These are phyloP conservation scores for Lepidocyrtinus sp. DNA, from an alignment of 2,888 invertebrate species.

Conservation along the genomic window DNA sequence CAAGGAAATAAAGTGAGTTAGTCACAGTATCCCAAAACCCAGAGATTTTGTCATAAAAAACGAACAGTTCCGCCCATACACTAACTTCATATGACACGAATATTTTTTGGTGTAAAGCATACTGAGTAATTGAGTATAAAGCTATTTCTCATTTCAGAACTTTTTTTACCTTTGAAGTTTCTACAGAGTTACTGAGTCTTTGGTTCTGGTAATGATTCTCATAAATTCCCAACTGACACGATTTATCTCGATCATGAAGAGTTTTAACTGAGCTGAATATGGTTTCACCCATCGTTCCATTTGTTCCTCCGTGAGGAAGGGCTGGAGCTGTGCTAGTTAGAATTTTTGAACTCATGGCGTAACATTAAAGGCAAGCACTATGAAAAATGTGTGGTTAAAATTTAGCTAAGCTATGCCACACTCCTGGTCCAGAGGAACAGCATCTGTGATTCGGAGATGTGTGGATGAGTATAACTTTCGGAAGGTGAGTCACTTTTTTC, in stretches of 20 bases:
- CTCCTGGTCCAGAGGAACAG: too few species aligned
- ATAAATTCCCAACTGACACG: conserved; percentile 58
- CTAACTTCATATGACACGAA: neutral
- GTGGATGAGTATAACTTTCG: too few species aligned
- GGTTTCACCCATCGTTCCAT: conserved; percentile 58
- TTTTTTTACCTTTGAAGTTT: conserved; percentile 48
- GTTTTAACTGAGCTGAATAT: conserved; percentile 60
- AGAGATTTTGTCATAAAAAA: neutral
- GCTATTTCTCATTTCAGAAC: neutral
- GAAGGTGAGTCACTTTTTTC: too few species aligned
- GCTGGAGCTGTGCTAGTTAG: conserved; percentile 50
- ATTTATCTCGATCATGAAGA: conserved; percentile 58
- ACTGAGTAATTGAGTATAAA: neutral
- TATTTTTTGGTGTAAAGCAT: neutral
- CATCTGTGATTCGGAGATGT: too few species aligned
- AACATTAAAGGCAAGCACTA: neutral
- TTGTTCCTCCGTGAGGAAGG: conserved; percentile 49
- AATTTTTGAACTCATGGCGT: conserved; percentile 64
- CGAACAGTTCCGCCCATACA: neutral
- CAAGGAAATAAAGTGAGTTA: neutral
- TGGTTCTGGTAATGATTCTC: conserved; percentile 61
- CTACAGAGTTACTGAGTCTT: conserved; percentile 38
- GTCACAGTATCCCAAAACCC: neutral
- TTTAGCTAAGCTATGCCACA: too few species aligned
- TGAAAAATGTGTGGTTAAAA: neutral